Percentiles rank a stretch among this genome's conserved stretches.
Conservation (phyloP, 2,888 invertebrate species). For the Melipona bicolor region DNA sequence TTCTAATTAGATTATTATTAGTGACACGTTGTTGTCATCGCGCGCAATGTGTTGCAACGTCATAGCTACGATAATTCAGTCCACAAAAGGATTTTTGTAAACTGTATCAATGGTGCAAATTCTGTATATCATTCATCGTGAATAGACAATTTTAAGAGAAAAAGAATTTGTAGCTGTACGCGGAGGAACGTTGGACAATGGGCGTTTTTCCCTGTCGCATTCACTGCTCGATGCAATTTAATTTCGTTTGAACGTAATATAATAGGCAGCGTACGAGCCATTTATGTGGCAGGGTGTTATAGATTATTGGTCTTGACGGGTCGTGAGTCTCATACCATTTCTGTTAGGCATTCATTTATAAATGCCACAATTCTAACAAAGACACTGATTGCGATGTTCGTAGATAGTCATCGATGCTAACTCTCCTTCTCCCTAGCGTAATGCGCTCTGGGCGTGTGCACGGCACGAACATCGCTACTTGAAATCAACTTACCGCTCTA, state of each 20-base stretch:
- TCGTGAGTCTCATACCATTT: slow-evolving; percentile 54
- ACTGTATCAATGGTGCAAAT: background rate
- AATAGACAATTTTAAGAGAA: background rate
- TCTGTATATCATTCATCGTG: background rate
- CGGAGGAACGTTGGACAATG: slow-evolving; percentile 27
- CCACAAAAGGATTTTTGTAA: background rate
- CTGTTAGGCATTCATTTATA: slow-evolving; percentile 67
- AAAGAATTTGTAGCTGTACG: slow-evolving; percentile 1
- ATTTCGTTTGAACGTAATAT: slow-evolving; percentile 58
- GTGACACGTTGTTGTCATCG: background rate
- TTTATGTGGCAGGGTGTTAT: slow-evolving; percentile 66
- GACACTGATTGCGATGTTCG: slow-evolving; percentile 66
- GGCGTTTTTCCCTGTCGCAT: slow-evolving; percentile 37
- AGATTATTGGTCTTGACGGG: slow-evolving; percentile 68
- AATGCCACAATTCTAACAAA: slow-evolving; percentile 66
- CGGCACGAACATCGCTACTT: slow-evolving; percentile 34
- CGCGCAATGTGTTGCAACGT: background rate
- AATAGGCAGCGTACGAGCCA: slow-evolving; percentile 55
- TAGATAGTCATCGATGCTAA: slow-evolving; percentile 66
- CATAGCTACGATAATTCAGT: background rate
- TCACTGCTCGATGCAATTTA: slow-evolving; percentile 42
- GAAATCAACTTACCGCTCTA: slow-evolving; percentile 42
- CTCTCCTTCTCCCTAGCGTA: slow-evolving; percentile 49
- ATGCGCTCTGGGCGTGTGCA: slow-evolving; percentile 51
- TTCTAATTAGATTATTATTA: background rate